These are phyloP conservation scores for Oppia nitens DNA, from an alignment of 1,140 invertebrate genomes.

Conservation along the genomic window DNA sequence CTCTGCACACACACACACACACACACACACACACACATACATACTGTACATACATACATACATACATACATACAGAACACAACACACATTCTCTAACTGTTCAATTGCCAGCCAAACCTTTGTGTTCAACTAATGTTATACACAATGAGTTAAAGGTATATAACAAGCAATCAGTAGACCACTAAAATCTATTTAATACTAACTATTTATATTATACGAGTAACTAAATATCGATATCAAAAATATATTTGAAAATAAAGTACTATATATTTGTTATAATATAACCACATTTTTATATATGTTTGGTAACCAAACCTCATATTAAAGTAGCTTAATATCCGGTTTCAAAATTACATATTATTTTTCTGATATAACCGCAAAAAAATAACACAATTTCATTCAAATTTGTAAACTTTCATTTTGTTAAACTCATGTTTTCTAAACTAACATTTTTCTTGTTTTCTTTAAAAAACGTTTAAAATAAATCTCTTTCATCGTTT, in stretches of 20 bases:
- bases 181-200: not conserved
- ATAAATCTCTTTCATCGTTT: too few relatives aligned
- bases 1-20: not conserved
- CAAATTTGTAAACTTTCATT: too few relatives aligned
- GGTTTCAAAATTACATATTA: not conserved
- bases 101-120: not conserved
- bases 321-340: not conserved
- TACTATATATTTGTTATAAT: not conserved
- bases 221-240: not conserved
- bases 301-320: not conserved
- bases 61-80: not conserved
- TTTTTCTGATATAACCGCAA: too few relatives aligned
- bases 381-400: too few relatives aligned
- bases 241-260: not conserved
- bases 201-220: too few relatives aligned
- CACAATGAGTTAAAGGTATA: not conserved
- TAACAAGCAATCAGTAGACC: not conserved
- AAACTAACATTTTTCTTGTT: too few relatives aligned
- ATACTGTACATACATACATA: too few relatives aligned
- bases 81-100: not conserved
- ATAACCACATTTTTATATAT: too few relatives aligned
- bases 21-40: not conserved
- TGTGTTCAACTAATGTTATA: not conserved
- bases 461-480: too few relatives aligned
- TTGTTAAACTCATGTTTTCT: too few relatives aligned